Percentiles rank a stretch among this genome's conserved stretches.
Conservation (phyloP, 2,113 vertebrate genomes). For the Gadus chalcogrammus region DNA sequence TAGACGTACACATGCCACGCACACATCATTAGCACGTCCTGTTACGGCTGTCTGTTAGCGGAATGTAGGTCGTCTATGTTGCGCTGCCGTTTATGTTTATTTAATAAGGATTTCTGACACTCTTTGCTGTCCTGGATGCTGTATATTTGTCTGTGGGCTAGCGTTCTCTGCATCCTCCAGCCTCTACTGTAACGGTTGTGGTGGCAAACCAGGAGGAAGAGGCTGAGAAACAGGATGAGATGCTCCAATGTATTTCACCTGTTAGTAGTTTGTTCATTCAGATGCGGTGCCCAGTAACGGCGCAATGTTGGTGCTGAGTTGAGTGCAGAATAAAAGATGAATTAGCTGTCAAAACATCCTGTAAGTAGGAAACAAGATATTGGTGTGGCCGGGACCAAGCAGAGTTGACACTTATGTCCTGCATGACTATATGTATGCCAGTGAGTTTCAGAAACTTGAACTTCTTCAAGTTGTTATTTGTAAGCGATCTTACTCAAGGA, state of each 20-base stretch:
- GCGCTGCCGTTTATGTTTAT: not conserved
- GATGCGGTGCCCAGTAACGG: too few relatives aligned
- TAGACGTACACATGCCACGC: not conserved
- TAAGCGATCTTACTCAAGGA: too few relatives aligned
- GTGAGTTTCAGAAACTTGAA: too few relatives aligned
- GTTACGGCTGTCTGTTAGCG: constrained; percentile 24
- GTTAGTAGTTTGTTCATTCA: too few relatives aligned
- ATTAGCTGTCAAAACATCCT: too few relatives aligned
- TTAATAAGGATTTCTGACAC: constrained; percentile 1
- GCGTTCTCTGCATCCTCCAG: not conserved
- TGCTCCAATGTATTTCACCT: too few relatives aligned
- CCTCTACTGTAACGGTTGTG: too few relatives aligned
- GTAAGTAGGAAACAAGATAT: too few relatives aligned
- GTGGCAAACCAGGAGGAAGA: not conserved
- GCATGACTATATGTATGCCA: too few relatives aligned
- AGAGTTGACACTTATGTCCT: too few relatives aligned
- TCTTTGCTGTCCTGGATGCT: not conserved
- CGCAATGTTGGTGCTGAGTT: not conserved
- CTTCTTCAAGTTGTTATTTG: too few relatives aligned
- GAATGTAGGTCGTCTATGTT: constrained; percentile 17
- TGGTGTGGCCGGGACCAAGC: too few relatives aligned
- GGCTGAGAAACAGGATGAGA: not conserved
- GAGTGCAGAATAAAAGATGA: not conserved
- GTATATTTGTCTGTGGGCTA: not conserved
- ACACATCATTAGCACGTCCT: constrained; percentile 3